Base-by-base conservation (phyloP, 1,140 invertebrate species). In the Drepana arcuata region DNA sequence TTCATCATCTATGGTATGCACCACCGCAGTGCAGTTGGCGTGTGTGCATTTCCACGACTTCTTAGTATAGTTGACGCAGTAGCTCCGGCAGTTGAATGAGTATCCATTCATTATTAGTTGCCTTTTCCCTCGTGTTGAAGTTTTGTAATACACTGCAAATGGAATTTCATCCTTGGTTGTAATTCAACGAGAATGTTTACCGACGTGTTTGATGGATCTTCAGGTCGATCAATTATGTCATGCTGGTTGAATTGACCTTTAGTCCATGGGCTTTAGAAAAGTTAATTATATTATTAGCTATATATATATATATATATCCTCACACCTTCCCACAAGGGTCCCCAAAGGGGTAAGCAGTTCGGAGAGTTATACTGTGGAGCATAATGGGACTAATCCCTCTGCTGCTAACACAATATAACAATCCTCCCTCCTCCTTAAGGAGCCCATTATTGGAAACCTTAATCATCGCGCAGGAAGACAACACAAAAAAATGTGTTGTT, bases 11-110 rank as follows among this genome's bases (percentile, higher is more conserved):
- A 74, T 34, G 0, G 73, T 78, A 39, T 78, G 73, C 0, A 71
- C 71, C 35, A 75, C 75, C n/a, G 73, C 73, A 0, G 70, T 78
- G 34, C 73, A 78, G 32, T 59, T 69, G 1, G 64, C 51, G 21
- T 64, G 55, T 1, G 64, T 67, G 33, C 73, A 79, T 38, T 75
- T 74, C 73, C 73, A 79, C 7, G 55, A 71, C 36, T 79, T 79
- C 42, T 75, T 79, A 12, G 68, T 44, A 25, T 69, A 58, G 28
- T 75, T 57, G n/a, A 62, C 27, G 23, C 67, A 75, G 24, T 78
- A 74, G 14, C 60, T 66, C 12, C 73, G 48, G 43, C 71, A 79
- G 30, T 69, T 65, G 40, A 79, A 75, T 4, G 64, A 33, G 29
- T 65, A 73, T 0, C 71, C 73, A 10, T 63, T 53, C 3, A 75